Percentiles rank a stretch among this genome's conserved stretches.
phyloP scores from a whole-genome alignment of 2,797 vertebrate species.

The Crocodylus rhombifer region DNA sequence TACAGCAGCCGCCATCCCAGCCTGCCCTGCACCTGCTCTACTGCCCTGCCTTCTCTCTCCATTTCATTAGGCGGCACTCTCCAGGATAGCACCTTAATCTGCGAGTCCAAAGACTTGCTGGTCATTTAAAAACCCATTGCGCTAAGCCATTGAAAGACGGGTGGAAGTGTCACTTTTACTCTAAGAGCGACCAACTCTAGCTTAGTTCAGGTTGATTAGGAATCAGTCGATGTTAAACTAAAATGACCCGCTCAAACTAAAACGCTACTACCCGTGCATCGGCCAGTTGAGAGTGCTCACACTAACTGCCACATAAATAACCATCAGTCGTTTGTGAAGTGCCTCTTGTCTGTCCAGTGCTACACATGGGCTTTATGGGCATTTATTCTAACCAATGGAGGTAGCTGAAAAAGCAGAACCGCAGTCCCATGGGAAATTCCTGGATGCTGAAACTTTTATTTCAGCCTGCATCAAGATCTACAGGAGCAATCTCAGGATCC shows the following conservation, averaged over 20 bases:
- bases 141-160: not conserved
- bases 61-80: not conserved
- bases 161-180: too few relatives aligned
- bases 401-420: not conserved
- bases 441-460: fast-evolving
- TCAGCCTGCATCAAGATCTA: not conserved
- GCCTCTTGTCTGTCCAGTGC: fast-evolving
- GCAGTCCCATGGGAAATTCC: fast-evolving
- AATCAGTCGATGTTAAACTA: not conserved
- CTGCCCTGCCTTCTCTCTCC: not conserved
- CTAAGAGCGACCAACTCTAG: fast-evolving
- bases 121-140: not conserved
- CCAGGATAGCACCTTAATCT: not conserved
- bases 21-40: fast-evolving
- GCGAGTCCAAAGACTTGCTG: not conserved
- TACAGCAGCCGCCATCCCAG: not conserved
- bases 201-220: fast-evolving
- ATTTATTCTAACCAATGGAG: not conserved
- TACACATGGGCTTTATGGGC: fast-evolving
- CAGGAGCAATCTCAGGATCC: fast-evolving
- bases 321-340: not conserved
- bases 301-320: not conserved
- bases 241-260: not conserved
- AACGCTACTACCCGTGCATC: too few relatives aligned
- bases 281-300: not conserved